Evolutionary conservation across 2,797 vertebrate genomes (phyloP).

Genomic region (Hyperoplus lanceolatus): DNA sequence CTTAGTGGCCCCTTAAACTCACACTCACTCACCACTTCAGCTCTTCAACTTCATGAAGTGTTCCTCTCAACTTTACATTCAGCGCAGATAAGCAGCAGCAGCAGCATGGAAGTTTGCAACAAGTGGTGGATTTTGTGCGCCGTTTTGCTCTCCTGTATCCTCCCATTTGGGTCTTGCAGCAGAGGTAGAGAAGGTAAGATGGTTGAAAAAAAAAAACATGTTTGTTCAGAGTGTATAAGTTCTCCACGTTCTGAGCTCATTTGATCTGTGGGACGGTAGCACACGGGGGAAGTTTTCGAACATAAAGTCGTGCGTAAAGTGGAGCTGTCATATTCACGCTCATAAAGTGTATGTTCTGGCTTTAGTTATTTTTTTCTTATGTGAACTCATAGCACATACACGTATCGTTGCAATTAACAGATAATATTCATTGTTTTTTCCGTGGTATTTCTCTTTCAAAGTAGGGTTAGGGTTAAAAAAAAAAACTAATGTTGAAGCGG

Average conservation of each 20-base stretch:
- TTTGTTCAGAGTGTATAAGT: neutral
- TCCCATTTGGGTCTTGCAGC: conserved; percentile 45
- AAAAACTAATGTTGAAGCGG: neutral
- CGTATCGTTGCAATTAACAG: neutral
- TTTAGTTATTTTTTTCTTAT: neutral
- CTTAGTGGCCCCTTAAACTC: too few species aligned
- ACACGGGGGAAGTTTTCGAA: neutral
- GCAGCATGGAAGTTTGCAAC: conserved; percentile 63
- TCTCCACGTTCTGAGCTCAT: neutral
- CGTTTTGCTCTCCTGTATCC: conserved; percentile 40
- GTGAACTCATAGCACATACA: neutral
- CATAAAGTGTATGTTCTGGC: neutral
- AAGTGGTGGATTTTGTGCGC: conserved; percentile 62
- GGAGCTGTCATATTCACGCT: neutral
- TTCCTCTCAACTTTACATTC: conserved; percentile 33
- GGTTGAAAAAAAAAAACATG: too few species aligned
- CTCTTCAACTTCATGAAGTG: conserved; percentile 69
- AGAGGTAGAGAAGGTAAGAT: conserved; percentile 69
- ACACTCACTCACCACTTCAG: conserved; percentile 18
- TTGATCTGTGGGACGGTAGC: neutral
- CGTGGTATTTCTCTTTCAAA: neutral
- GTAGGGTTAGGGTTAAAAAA: neutral
- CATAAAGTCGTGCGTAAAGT: conserved; percentile 54
- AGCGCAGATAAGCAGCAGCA: conserved; percentile 16
- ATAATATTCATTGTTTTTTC: neutral